These are phyloP conservation scores for Philypnodon macrostomus DNA, from an alignment of 2,797 vertebrate species.

Conservation along the genomic window DNA sequence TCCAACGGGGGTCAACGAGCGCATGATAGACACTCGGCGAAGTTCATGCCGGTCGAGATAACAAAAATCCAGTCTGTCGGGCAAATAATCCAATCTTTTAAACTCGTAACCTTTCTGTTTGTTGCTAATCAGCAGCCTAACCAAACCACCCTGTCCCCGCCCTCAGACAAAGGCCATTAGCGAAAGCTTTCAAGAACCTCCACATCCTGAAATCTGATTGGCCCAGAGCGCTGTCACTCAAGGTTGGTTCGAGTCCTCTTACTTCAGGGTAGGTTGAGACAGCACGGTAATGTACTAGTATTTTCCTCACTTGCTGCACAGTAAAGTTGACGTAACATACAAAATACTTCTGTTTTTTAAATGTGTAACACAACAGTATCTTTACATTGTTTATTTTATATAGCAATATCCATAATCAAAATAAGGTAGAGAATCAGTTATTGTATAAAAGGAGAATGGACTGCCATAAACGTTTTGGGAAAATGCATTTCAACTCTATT, in stretches of 20 bases:
- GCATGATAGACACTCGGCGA: conserved; percentile 24
- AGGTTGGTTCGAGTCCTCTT: conserved; percentile 5
- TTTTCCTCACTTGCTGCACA: conserved; percentile 56
- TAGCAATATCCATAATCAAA: too few relatives aligned
- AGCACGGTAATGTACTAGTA: conserved; percentile 49
- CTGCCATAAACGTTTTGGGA: too few relatives aligned
- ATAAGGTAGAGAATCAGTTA: too few relatives aligned
- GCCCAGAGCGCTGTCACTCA: conserved; percentile 60
- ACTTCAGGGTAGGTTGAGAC: conserved; percentile 74
- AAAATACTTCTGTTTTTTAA: background rate
- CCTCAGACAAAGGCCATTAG: conserved; percentile 74
- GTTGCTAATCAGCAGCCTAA: conserved; percentile 78
- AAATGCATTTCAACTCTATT: too few relatives aligned
- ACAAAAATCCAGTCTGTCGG: conserved; percentile 46
- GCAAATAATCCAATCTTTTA: conserved; percentile 65
- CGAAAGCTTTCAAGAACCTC: conserved; percentile 70
- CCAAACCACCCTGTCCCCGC: conserved; percentile 62
- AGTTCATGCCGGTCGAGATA: conserved; percentile 22
- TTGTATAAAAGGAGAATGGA: too few relatives aligned
- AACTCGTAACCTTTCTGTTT: conserved; percentile 86
- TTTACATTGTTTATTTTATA: too few relatives aligned
- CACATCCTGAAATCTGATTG: conserved; percentile 56
- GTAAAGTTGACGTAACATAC: conserved; percentile 51
- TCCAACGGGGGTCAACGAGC: conserved; percentile 40
- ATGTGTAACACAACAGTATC: too few relatives aligned